Base-by-base conservation (phyloP, 2,113 vertebrate genomes). In the Stercorarius parasiticus region DNA sequence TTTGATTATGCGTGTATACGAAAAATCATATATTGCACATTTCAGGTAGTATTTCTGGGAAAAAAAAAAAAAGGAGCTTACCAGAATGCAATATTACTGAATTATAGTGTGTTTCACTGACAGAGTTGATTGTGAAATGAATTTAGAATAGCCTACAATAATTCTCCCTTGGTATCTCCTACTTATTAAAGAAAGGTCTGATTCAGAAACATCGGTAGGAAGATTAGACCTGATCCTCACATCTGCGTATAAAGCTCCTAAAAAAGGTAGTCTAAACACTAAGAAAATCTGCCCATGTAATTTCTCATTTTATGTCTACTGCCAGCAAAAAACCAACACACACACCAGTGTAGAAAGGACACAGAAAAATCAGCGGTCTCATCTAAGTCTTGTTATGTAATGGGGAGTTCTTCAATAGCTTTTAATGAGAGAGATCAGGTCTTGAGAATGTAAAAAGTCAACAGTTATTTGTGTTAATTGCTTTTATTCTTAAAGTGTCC, bases 31-130 rank as follows among this genome's bases (percentile, higher is more conserved):
- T 64, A 42, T 84, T 92, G 19, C 59, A 83, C 30, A 56, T 88
- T 92, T 88, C 47, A 67, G 15, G 9, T 56, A 61, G 27, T 56
- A 88, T 71, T 95, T 94, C 92, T 79, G 86, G 81, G 88, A 55
- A 55, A 34, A 69, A 47, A 55, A 55, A 55, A n/a, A 72, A 47
- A 77, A 43, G 1, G 29, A n/a, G 2, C 72, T 92, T 95, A 83
- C 86, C 55, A 94, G 82, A 95, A 95, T 64, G 18, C 34, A 90
- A 25, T 95, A 90, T 81, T 95, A 40, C 69, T 91, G 88, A 95
- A 84, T 92, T 95, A 92, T 56, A 69, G 65, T 34, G 43, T 56
- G 25, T 88, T 86, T n/a, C 50, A 73, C 50, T 73, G 88, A 70
- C 76, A 74, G 64, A 85, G 42, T 3, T 92, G 80, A 81, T 40